Evolutionary conservation across 2,888 invertebrate genomes (phyloP), one percentile per base, ranked within the genome.

Genomic region (Antheraea assamensis): DNA sequence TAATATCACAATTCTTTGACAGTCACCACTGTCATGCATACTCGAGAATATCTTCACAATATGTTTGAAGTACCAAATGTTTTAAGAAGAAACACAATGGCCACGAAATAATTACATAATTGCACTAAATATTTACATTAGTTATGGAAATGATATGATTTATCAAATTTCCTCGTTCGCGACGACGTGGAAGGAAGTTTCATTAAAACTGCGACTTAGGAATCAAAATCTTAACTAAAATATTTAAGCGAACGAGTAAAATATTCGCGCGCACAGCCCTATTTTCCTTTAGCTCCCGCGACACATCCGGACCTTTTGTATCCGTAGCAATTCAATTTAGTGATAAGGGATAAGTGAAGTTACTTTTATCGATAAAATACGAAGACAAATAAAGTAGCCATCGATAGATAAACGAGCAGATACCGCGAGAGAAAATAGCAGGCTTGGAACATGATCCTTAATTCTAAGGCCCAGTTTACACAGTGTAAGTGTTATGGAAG

Each of bases 301-400:
- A 78, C 76, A 79, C 82, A 78, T 79, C 80, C 81, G 80, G 82
- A 82, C 86, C 89, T 87, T 90, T 90, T 90, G 88, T 82, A 82
- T 87, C 86, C 85, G 76, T 78, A 83, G 84, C 90, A 91, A 92
- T 92, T 91, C 92, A 92, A 92, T 92, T 92, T 90, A 88, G 88
- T 88, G 90, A 92, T 91, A 92, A 90, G 88, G 87, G 85, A 85
- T 83, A 86, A 85, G 83, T 79, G 81, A 81, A 81, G 78, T 64
- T 78, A 79, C 80, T 82, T 81, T 81, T 74, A 74, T 74, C 82
- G 83, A 87, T 90, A 88, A 89, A 30, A 89, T 85, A 87, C 83
- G 82, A 85, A 87, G 88, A 89, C 90, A 88, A 90, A 88, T 88
- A 90, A 88, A 89, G 83, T 81, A 78, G 83, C 83, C 82, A 81